phyloP scores from a whole-genome alignment of 2,797 vertebrate genomes.

The Crocodylus rhombifer region DNA sequence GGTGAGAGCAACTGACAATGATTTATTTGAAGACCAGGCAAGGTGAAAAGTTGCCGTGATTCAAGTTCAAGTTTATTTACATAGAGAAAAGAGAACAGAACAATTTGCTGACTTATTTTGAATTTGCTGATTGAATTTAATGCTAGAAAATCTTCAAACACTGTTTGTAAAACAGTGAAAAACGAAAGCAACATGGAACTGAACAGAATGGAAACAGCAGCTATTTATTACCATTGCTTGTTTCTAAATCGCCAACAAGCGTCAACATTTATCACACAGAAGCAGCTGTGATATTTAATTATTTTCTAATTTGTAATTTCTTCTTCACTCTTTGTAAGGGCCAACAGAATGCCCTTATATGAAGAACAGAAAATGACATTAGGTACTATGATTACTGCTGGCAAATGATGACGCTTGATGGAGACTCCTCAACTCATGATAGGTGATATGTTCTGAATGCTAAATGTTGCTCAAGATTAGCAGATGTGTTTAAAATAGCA shows the following conservation, averaged over 20 bases:
- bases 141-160: neutral
- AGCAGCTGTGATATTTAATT: neutral
- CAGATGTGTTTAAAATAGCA: neutral
- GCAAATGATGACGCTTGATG: neutral
- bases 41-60: conserved; percentile 35
- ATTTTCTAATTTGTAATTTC: conserved; percentile 1
- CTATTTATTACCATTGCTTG: neutral
- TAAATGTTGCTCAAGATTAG: neutral
- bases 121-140: conserved; percentile 6
- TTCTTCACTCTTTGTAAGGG: neutral
- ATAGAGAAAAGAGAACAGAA: conserved; percentile 25
- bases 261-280: neutral
- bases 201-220: neutral
- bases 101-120: conserved; percentile 12
- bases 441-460: neutral
- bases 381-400: neutral
- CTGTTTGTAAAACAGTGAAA: conserved; percentile 13
- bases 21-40: conserved; percentile 38
- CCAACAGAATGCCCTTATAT: neutral
- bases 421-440: neutral
- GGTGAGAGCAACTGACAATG: neutral
- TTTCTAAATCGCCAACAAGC: neutral
- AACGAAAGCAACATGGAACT: neutral
- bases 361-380: neutral
- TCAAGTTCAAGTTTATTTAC: conserved; percentile 63